Base-by-base conservation (phyloP, 1,140 invertebrate species). In the Tetragonula clypearis region DNA sequence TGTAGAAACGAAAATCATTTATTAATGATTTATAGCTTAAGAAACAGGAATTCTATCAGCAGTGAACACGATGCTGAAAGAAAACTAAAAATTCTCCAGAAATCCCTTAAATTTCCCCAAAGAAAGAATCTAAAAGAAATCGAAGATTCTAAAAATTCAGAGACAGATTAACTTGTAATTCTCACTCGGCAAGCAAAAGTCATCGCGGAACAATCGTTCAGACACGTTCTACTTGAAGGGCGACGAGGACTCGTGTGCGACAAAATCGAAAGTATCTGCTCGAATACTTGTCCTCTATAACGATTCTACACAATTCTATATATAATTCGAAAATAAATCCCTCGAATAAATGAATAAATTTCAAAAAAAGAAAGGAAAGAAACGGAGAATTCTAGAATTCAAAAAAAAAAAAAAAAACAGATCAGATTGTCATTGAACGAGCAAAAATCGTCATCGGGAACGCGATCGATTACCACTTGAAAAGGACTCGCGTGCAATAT, bases 261-360 rank as follows among this genome's bases (percentile, higher is more conserved):
- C 26, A 65, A 84, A 79, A 79, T 72, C 49, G 82, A 72, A 56
- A 71, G 53, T 30, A 66, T 9, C 26, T 66, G 17, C 15, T 58
- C 19, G 17, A 17, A 19, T 77, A 41, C 60, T 66, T 41, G 55
- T 58, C 56, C 69, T 17, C 8, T 49, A 0, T 49, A 49, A 49
- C 41, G 41, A 8, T 49, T 49, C 41, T 49, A 8, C 8, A 8
- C 6, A 49, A 49, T 49, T 49, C 41, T 8, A 8, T 30, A 8
- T 30, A 30, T 9, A 8, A 49, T 49, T 49, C 41, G 6, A 49
- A 49, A 49, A 49, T 49, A 49, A 49, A 9, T 49, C 41, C 41
- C 41, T 49, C 41, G 8, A 49, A 49, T 49, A 30, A 30, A 49
- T 35, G 3, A 35, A 4, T 35, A 35, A 19, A 6, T 58, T 58